Evolutionary conservation across 2,888 invertebrate genomes (phyloP), one percentile per base, ranked within the genome.

Genomic region (Nomada goodeniana): DNA sequence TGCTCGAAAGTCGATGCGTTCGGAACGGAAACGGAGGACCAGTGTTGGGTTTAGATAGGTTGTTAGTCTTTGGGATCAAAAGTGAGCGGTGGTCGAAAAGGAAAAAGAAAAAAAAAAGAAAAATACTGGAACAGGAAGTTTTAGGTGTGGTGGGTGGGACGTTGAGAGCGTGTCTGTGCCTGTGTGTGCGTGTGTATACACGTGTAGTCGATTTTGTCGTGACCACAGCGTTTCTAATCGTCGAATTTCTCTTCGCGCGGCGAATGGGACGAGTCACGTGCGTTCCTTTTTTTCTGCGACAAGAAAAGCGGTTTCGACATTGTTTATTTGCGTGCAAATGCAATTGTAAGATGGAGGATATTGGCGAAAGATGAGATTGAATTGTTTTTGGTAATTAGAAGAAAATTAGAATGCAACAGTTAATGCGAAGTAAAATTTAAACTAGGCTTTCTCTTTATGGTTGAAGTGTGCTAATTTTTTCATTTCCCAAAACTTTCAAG

Each of bases 191-290:
- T 29, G 36, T 36, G 7, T 36, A 7, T 36, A 36, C 36, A 36
- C 47, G 47, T 47, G 11, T 47, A 47, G 47, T 11, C 47, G 13
- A 52, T 71, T 52, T 64, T 44, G 59, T 57, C 57, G 63, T 10
- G 4, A 7, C 36, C 9, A 13, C 23, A 15, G 13, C 71, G 36
- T 72, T 77, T 77, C 74, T 73, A 61, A 74, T 74, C 73, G 60
- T 11, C 59, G 18, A 69, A 74, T 77, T 78, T 74, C 75, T 75
- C 68, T 75, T 61, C 61, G 23, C 50, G 42, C 9, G 50, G 13
- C 55, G 50, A 67, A 55, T 63, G 74, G 61, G 42, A 64, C 69
- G 68, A 64, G 76, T 69, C 78, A 63, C 61, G 55, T 55, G n/a
- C 50, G 57, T 75, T 69, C 57, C 42, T 69, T 75, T 55, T 61